Percentiles rank a stretch among this genome's conserved stretches.
phyloP scores from a whole-genome alignment of 2,113 vertebrate species.

The Seriola rivoliana region DNA sequence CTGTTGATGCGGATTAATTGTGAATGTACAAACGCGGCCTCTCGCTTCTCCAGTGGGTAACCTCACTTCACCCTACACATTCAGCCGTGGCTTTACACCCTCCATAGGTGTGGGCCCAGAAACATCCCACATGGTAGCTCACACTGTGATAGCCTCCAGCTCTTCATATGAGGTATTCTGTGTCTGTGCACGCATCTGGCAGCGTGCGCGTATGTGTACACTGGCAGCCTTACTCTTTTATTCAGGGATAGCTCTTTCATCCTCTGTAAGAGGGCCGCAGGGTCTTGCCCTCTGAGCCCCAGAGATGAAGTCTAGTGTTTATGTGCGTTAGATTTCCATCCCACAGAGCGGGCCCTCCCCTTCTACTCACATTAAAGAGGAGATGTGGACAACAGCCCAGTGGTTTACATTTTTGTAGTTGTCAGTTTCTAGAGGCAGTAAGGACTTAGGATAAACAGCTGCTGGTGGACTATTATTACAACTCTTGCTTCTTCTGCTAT shows the following conservation, averaged over 20 bases:
- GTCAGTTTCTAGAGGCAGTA: constrained; percentile 39
- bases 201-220: constrained; percentile 82
- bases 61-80: constrained; percentile 71
- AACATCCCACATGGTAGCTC: constrained; percentile 85
- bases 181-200: constrained; percentile 55
- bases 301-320: constrained; percentile 82
- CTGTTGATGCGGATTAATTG: constrained; percentile 15
- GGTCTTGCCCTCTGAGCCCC: constrained; percentile 77
- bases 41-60: constrained; percentile 42
- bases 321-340: constrained; percentile 79
- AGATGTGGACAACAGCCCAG: constrained; percentile 67
- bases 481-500: not conserved
- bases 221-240: constrained; percentile 88
- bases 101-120: constrained; percentile 75
- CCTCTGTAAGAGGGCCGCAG: constrained; percentile 78
- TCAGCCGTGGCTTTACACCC: constrained; percentile 79
- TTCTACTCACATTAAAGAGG: constrained; percentile 72
- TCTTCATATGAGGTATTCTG: constrained; percentile 86
- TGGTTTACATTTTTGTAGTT: constrained; percentile 64
- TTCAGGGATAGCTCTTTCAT: constrained; percentile 88
- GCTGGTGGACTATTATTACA: constrained; percentile 1
- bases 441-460: constrained; percentile 28
- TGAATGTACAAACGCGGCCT: constrained; percentile 15
- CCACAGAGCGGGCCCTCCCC: constrained; percentile 65
- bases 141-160: constrained; percentile 88